Percentiles rank a stretch among this genome's conserved stretches.
These are phyloP conservation scores for Gadus macrocephalus DNA, from an alignment of 2,113 vertebrate species.

Conservation along the genomic window DNA sequence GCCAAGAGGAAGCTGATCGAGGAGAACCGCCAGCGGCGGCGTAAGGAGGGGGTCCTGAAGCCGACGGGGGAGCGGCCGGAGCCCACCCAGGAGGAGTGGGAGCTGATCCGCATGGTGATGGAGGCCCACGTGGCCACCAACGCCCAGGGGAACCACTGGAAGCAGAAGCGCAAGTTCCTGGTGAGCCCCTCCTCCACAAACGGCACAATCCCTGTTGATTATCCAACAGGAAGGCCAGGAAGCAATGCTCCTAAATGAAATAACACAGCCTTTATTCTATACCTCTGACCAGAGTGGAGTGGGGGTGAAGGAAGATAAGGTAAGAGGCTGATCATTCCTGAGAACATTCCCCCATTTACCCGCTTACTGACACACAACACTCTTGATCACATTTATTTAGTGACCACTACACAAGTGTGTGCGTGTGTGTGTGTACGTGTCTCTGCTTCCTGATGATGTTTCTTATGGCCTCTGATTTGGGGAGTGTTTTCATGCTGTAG, in stretches of 20 bases:
- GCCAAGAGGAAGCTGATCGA: constrained; percentile 96
- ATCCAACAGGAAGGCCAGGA: constrained; percentile 77
- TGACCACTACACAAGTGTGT: neutral
- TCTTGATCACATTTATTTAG: constrained; percentile 19
- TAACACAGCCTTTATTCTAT: constrained; percentile 80
- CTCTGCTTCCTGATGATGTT: constrained; percentile 16
- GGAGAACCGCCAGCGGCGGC: constrained; percentile 91
- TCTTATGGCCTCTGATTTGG: constrained; percentile 8
- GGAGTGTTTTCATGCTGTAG: neutral
- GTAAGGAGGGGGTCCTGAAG: constrained; percentile 88
- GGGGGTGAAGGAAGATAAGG: constrained; percentile 76
- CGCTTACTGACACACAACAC: constrained; percentile 2
- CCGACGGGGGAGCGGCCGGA: constrained; percentile 86
- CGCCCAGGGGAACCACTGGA: constrained; percentile 98
- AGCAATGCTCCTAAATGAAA: constrained; percentile 82
- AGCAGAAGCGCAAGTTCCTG: constrained; percentile 97
- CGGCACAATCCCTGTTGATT: constrained; percentile 78
- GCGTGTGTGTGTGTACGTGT: neutral
- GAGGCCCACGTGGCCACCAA: constrained; percentile 97
- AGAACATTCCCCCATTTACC: constrained; percentile 26
- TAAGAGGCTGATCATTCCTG: constrained; percentile 43
- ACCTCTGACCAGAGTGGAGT: constrained; percentile 81
- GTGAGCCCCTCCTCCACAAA: constrained; percentile 73
- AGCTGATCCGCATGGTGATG: constrained; percentile 90
- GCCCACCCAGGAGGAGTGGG: constrained; percentile 93